Conservation (phyloP, 2,888 invertebrate genomes). For the Morpho achilles region DNA sequence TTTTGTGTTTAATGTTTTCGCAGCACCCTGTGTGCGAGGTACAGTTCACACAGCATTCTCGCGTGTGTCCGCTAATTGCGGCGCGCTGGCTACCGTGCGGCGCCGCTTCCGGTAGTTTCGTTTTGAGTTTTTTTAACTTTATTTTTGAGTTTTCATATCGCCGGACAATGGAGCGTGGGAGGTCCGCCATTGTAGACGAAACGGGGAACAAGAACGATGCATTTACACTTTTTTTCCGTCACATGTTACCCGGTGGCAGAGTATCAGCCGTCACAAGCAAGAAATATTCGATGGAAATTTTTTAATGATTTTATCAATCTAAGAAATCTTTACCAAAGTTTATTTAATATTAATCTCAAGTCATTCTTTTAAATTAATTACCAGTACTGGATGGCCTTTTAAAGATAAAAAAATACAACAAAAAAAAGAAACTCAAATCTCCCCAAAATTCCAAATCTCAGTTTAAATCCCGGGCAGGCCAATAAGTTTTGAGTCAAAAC, state of each 20-base stretch:
- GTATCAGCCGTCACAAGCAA: no score
- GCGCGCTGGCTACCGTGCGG: conserved; percentile 67
- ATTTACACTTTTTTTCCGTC: conserved; percentile 7
- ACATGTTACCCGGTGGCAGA: neutral
- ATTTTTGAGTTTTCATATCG: conserved; percentile 26
- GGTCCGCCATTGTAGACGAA: conserved; percentile 15
- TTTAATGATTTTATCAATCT: no score
- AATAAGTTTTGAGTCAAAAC: no score
- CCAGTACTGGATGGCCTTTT: no score
- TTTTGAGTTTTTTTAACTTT: conserved; percentile 26
- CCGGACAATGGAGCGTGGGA: conserved; percentile 27
- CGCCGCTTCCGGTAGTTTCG: conserved; percentile 47
- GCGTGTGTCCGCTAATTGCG: conserved; percentile 67
- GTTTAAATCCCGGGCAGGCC: no score
- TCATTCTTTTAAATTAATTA: no score
- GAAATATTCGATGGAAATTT: no score
- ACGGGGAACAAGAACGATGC: conserved; percentile 5
- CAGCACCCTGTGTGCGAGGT: conserved; percentile 42
- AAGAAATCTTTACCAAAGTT: no score
- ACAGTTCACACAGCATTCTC: conserved; percentile 64
- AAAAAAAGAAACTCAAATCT: no score
- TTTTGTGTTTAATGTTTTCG: neutral
- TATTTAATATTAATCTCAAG: no score
- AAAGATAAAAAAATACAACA: no score
- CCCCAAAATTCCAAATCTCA: no score